These are phyloP conservation scores for Drosophila niveifrons DNA, from an alignment of 2,888 invertebrate species.

Conservation along the genomic window DNA sequence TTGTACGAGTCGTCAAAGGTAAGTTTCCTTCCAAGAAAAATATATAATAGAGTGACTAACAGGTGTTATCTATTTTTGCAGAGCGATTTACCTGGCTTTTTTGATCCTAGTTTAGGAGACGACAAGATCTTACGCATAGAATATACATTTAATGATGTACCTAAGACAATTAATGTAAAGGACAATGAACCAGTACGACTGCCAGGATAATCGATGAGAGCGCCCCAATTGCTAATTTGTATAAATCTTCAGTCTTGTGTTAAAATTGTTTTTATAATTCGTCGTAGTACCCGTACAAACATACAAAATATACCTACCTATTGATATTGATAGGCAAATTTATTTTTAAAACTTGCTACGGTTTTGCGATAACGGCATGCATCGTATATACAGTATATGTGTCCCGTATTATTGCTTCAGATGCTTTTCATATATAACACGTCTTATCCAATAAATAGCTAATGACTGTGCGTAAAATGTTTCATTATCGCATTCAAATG, in stretches of 20 bases:
- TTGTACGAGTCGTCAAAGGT: slow-evolving; percentile 95
- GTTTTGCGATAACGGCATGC: neutral
- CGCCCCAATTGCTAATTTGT: slow-evolving; percentile 44
- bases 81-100: slow-evolving; percentile 98
- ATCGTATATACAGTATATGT: neutral
- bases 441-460: slow-evolving; percentile 9
- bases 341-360: slow-evolving; percentile 4
- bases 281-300: slow-evolving; percentile 39
- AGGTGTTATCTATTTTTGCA: slow-evolving; percentile 85
- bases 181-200: slow-evolving; percentile 93
- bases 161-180: slow-evolving; percentile 91
- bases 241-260: slow-evolving; percentile 75
- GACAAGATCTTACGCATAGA: slow-evolving; percentile 94
- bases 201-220: slow-evolving; percentile 82
- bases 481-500: slow-evolving; percentile 16
- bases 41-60: neutral
- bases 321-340: slow-evolving; percentile 6
- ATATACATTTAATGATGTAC: slow-evolving; percentile 92
- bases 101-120: slow-evolving; percentile 97
- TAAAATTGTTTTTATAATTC: slow-evolving; percentile 66
- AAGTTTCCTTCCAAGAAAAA: neutral
- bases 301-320: slow-evolving; percentile 13
- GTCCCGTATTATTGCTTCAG: neutral
- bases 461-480: neutral
- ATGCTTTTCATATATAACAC: neutral